Conservation (phyloP, 2,113 vertebrate species). For the Potamarius usumacintae region DNA sequence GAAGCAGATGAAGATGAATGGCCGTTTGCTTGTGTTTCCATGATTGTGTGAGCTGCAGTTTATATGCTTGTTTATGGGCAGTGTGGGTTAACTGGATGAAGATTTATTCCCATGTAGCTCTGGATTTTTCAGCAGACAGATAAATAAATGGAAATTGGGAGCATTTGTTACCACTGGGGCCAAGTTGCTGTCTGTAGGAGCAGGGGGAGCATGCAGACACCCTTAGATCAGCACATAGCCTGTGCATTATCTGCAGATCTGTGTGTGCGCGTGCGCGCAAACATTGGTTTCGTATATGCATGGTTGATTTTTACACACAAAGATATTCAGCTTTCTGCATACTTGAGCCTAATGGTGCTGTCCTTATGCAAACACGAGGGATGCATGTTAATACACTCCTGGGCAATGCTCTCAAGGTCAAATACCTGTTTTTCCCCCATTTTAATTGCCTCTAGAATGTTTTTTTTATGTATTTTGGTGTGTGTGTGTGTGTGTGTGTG, state of each 20-base stretch:
- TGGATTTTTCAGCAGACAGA: conserved; percentile 60
- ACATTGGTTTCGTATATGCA: conserved; percentile 33
- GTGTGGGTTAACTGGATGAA: conserved; percentile 64
- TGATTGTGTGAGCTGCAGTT: conserved; percentile 48
- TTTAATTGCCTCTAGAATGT: conserved; percentile 43
- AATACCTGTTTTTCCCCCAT: conserved; percentile 9
- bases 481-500: conserved; percentile 32
- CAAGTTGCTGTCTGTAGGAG: conserved; percentile 44
- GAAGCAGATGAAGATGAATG: conserved; percentile 30
- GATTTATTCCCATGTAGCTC: conserved; percentile 68
- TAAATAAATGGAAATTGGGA: conserved; percentile 69
- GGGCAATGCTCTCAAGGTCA: conserved; percentile 45
- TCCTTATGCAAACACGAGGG: neutral
- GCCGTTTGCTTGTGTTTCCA: neutral
- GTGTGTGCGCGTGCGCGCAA: neutral
- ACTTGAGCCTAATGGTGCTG: conserved; percentile 20
- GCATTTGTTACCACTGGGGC: conserved; percentile 64
- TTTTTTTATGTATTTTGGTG: conserved; percentile 10
- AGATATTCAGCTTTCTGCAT: conserved; percentile 6
- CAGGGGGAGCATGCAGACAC: conserved; percentile 51
- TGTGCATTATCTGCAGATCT: conserved; percentile 31
- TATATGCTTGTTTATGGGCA: conserved; percentile 63
- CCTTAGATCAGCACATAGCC: conserved; percentile 53
- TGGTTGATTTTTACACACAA: conserved; percentile 30
- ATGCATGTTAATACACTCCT: conserved; percentile 41